These are phyloP conservation scores for Ischnus inquisitorius DNA, from an alignment of 2,888 invertebrate species.

Conservation along the genomic window DNA sequence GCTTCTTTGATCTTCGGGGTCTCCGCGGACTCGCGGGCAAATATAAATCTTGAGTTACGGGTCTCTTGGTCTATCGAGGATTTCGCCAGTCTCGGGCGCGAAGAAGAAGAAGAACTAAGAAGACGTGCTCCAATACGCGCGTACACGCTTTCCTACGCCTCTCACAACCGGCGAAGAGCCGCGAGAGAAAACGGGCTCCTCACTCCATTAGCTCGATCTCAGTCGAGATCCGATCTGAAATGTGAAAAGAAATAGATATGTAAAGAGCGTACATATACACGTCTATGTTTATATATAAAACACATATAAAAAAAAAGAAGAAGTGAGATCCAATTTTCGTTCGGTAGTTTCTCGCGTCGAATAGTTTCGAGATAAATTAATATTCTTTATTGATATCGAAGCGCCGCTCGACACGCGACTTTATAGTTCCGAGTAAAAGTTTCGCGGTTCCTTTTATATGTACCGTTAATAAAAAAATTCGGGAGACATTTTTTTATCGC, in stretches of 20 bases:
- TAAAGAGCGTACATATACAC: background rate
- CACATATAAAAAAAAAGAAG: background rate
- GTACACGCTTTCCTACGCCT: constrained; percentile 6
- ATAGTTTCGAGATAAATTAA: constrained; percentile 9
- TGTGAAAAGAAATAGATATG: constrained; percentile 15
- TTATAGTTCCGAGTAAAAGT: background rate
- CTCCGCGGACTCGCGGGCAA: constrained; percentile 22
- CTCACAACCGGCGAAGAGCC: constrained; percentile 27
- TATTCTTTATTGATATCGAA: constrained; percentile 41
- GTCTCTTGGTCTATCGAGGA: constrained; percentile 20
- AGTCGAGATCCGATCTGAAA: constrained; percentile 31
- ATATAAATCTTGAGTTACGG: constrained; percentile 50
- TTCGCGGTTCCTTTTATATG: background rate
- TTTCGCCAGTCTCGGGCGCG: background rate
- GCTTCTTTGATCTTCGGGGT: constrained; percentile 53
- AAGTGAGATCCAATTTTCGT: background rate
- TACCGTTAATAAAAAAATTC: background rate
- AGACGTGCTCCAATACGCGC: background rate
- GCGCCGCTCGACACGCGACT: constrained; percentile 4
- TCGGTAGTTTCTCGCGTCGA: background rate
- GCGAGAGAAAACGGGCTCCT: constrained; percentile 6
- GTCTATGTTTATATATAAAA: background rate
- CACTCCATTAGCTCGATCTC: constrained; percentile 22
- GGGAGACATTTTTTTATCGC: background rate
- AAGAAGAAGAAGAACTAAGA: background rate